Percentiles rank a stretch among this genome's conserved stretches.
These are phyloP conservation scores for Lucilia sericata DNA, from an alignment of 1,140 invertebrate species.

Conservation along the genomic window DNA sequence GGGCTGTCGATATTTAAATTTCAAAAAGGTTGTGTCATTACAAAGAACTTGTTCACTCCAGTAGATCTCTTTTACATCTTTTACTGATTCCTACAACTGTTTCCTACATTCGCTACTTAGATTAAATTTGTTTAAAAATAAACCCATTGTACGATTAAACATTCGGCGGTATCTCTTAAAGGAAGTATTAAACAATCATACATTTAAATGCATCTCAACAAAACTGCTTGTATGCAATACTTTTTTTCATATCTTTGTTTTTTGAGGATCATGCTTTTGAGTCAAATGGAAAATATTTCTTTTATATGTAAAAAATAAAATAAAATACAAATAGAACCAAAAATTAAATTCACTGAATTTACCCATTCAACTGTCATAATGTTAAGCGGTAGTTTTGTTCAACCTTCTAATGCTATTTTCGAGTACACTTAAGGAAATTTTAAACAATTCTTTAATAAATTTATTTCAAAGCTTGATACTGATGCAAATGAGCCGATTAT, in stretches of 20 bases:
- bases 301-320: background rate
- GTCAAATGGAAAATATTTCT: background rate
- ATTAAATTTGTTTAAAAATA: no score
- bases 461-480: no score
- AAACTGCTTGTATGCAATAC: background rate
- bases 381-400: constrained; percentile 14
- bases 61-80: no score
- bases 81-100: no score
- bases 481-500: no score
- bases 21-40: no score
- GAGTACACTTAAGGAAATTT: background rate
- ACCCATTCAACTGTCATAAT: constrained; percentile 23
- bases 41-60: no score
- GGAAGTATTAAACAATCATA: background rate
- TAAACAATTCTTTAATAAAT: no score
- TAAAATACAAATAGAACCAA: background rate
- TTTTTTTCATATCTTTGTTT: background rate
- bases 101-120: no score
- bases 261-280: background rate
- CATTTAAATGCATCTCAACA: constrained; percentile 7
- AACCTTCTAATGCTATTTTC: background rate
- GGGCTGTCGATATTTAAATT: background rate
- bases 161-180: background rate
- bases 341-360: background rate
- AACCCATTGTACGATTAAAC: background rate